A percentile compares a stretch with the other conserved stretches of the same genome.
Conservation (phyloP, 2,888 invertebrate species). For the Stictocephala bisonia region DNA sequence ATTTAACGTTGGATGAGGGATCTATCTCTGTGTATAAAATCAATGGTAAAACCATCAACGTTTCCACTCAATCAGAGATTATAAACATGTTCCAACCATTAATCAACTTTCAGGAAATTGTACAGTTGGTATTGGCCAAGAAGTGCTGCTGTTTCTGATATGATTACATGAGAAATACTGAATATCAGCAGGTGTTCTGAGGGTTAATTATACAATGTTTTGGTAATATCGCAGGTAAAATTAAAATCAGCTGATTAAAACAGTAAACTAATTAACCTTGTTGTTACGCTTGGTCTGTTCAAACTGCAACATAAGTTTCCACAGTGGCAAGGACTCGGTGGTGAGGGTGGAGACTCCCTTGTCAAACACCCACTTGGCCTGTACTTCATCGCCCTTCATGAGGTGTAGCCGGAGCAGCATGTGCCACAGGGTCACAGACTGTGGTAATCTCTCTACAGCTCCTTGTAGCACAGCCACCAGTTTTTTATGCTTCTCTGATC, state of each 20-base stretch:
- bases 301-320: conserved; percentile 63
- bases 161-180: too few species aligned
- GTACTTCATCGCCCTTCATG: conserved; percentile 64
- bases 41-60: too few species aligned
- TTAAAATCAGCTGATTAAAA: too few species aligned
- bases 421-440: conserved; percentile 68
- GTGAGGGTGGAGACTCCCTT: conserved; percentile 59
- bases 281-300: conserved; percentile 59
- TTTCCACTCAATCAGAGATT: too few species aligned
- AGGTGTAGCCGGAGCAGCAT: conserved; percentile 66
- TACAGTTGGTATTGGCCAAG: too few species aligned
- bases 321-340: conserved; percentile 64
- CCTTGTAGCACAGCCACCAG: conserved; percentile 60
- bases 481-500: conserved; percentile 58
- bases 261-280: conserved; percentile 54
- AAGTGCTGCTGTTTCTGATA: too few species aligned
- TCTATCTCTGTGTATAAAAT: too few species aligned
- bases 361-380: conserved; percentile 64
- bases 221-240: too few species aligned
- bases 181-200: too few species aligned
- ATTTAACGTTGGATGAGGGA: too few species aligned
- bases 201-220: background rate
- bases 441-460: conserved; percentile 66
- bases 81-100: too few species aligned
- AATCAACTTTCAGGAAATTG: too few species aligned